These are phyloP conservation scores for Trichomycterus rosablanca DNA, from an alignment of 2,113 vertebrate genomes.

Conservation along the genomic window DNA sequence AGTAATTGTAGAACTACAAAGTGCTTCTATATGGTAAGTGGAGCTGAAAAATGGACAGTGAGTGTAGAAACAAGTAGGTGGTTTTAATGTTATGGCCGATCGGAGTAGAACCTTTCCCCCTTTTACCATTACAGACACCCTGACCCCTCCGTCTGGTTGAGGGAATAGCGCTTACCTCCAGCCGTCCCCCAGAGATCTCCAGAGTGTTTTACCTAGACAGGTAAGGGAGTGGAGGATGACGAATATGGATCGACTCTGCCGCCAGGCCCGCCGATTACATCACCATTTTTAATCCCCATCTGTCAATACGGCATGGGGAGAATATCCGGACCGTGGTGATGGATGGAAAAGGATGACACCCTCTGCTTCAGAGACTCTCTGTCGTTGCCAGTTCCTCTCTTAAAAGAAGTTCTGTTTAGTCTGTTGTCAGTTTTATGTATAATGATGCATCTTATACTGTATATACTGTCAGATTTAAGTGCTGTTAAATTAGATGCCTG, in stretches of 20 bases:
- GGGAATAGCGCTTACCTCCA: conserved; percentile 39
- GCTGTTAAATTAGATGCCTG: too few relatives aligned
- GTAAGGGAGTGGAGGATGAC: conserved; percentile 31
- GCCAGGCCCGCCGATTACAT: conserved; percentile 29
- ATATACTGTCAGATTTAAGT: too few relatives aligned
- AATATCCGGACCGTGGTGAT: conserved; percentile 18
- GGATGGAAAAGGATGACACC: conserved; percentile 12
- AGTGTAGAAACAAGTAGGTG: too few relatives aligned
- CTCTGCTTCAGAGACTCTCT: neutral
- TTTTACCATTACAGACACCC: neutral
- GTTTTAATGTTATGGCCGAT: too few relatives aligned
- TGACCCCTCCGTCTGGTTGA: conserved; percentile 10
- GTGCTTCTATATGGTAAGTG: too few relatives aligned
- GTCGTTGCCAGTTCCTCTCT: conserved; percentile 13
- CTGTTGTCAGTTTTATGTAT: too few relatives aligned
- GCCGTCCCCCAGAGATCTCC: conserved; percentile 21
- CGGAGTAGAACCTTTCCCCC: too few relatives aligned
- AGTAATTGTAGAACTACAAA: too few relatives aligned
- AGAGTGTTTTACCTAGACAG: conserved; percentile 31
- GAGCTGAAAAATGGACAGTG: too few relatives aligned
- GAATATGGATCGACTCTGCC: conserved; percentile 25
- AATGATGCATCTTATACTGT: too few relatives aligned
- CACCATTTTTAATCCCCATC: conserved; percentile 41
- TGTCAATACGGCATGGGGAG: conserved; percentile 37
- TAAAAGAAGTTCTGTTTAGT: too few relatives aligned